Conservation (phyloP, 2,888 invertebrate genomes). For the Netelia virgata region DNA sequence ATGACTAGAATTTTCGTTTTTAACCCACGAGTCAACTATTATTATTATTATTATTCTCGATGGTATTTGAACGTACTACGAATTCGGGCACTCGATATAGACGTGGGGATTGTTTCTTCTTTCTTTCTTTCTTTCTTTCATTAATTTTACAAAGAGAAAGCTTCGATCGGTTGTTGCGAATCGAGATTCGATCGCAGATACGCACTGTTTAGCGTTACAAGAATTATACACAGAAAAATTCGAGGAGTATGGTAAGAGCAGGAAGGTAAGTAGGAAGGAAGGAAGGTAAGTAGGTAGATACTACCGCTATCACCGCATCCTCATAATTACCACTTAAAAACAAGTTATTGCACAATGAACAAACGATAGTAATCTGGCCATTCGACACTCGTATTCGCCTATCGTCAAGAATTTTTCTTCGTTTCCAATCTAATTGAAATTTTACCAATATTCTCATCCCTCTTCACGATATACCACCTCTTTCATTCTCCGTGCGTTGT, state of each 20-base stretch:
- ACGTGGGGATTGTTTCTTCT: conserved; percentile 15
- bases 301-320: conserved; percentile 70
- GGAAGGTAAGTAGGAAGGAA: conserved; percentile 52
- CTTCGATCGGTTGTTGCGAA: conserved; percentile 3
- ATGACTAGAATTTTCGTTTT: conserved; percentile 61
- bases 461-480: conserved; percentile 27
- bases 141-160: conserved; percentile 16
- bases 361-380: conserved; percentile 73
- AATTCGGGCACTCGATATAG: conserved; percentile 33
- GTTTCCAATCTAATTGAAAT: conserved; percentile 40
- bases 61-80: conserved; percentile 31
- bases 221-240: background rate
- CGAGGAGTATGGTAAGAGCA: conserved; percentile 8
- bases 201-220: conserved; percentile 63
- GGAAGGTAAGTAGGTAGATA: conserved; percentile 71
- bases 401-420: conserved; percentile 32
- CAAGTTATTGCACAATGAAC: conserved; percentile 81
- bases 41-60: conserved; percentile 8
- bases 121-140: conserved; percentile 7
- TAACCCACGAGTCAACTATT: conserved; percentile 7
- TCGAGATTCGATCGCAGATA: conserved; percentile 14
- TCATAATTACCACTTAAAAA: conserved; percentile 53
- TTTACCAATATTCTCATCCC: conserved; percentile 35
- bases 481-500: conserved; percentile 6
- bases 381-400: conserved; percentile 14